Evolutionary conservation across 2,888 invertebrate genomes (phyloP).

Genomic region (Drosophila macrospina): DNA sequence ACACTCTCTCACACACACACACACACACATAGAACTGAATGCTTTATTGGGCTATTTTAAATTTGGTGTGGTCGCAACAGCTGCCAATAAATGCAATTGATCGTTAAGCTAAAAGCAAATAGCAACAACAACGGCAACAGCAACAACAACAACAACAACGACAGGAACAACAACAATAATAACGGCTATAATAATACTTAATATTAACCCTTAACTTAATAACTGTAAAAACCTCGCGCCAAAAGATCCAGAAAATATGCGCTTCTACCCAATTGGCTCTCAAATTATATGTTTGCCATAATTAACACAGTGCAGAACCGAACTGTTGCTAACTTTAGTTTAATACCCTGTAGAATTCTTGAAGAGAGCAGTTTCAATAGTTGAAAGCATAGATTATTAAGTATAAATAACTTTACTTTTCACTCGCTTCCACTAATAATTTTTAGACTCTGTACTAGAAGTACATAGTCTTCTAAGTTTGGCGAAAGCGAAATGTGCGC

Average conservation of each 20-base stretch:
- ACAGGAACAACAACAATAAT: neutral
- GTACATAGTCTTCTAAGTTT: too few species aligned
- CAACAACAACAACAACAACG: too few species aligned
- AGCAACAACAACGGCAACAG: constrained; percentile 20
- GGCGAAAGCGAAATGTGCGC: too few species aligned
- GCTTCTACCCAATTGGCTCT: neutral
- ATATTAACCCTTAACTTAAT: constrained; percentile 20
- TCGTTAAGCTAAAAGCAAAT: constrained; percentile 41
- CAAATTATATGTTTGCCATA: neutral
- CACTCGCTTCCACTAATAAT: too few species aligned
- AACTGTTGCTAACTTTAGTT: too few species aligned
- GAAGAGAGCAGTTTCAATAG: too few species aligned
- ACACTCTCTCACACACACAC: too few species aligned
- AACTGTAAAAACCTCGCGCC: neutral
- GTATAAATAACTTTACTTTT: too few species aligned
- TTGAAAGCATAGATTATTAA: too few species aligned
- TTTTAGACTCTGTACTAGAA: too few species aligned
- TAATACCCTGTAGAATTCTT: too few species aligned
- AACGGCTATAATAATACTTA: constrained; percentile 8
- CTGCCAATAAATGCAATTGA: constrained; percentile 70
- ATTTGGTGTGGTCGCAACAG: constrained; percentile 47
- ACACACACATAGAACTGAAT: too few species aligned
- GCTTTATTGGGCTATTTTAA: constrained; percentile 66
- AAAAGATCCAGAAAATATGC: neutral
- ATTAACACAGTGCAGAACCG: neutral